Base-by-base conservation (phyloP, 2,888 invertebrate genomes). In the Eremobia ochroleuca region DNA sequence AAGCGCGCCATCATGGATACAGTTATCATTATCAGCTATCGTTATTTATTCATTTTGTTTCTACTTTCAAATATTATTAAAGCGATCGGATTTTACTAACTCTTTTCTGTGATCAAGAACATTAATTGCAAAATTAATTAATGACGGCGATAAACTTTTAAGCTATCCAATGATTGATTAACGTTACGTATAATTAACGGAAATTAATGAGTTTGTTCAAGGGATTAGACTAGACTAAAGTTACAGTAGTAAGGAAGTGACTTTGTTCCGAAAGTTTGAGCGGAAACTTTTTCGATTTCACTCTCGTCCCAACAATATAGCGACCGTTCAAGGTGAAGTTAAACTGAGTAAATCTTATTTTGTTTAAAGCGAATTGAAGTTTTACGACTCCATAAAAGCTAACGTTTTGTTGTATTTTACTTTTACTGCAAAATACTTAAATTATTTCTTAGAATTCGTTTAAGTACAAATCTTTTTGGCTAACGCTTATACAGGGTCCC, bases 211-310 rank as follows among this genome's bases (percentile, higher is more conserved):
- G 58, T 85, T 67, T 58, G 49, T 76, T 62, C 31, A 58, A 62
- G 18, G 8, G 68, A 76, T 68, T 62, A 43, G 74, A 76, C 40
- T 62, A 58, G 59, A 74, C 43, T 61, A 69, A 75, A 77, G 52
- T 64, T 55, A 73, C 77, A 73, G 77, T 76, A 79, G 76, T 79
- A 79, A 70, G 77, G 72, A 85, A 87, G 74, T 66, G 72, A 77
- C 58, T 77, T 80, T 72, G 73, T 74, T 68, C 37, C 66, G 46
- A 68, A 83, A 82, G 65, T 86, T 81, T 55, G 43, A 13, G 9
- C 43, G 52, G 37, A 86, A 90, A 90, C 82, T 89, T 90, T 90
- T 90, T 88, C 90, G 87, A 90, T 90, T 85, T 88, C 77, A 87
- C 68, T 88, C 83, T 81, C 72, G 62, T 77, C 81, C 62, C 75